phyloP scores from a whole-genome alignment of 2,888 invertebrate genomes.

The Cybosia mesomella region DNA sequence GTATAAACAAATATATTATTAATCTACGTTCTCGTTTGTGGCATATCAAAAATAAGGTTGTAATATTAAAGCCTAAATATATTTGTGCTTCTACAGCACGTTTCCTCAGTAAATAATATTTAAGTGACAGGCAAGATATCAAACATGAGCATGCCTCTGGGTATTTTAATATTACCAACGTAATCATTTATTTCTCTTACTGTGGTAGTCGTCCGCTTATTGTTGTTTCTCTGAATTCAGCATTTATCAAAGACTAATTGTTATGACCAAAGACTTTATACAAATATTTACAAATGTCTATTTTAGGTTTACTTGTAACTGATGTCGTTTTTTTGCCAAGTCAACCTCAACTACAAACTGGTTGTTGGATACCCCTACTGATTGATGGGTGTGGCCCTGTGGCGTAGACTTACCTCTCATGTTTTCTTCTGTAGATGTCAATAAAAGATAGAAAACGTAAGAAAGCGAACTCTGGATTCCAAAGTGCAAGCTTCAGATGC shows the following conservation, averaged over 20 bases:
- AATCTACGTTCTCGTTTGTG: not conserved
- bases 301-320: too few relatives aligned
- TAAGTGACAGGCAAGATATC: conserved; percentile 10
- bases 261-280: not conserved
- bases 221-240: not conserved
- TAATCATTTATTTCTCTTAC: conserved; percentile 3
- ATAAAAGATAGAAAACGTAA: too few relatives aligned
- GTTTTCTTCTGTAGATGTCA: too few relatives aligned
- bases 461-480: too few relatives aligned
- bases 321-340: too few relatives aligned
- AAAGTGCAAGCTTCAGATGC: too few relatives aligned
- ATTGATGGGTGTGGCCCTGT: too few relatives aligned
- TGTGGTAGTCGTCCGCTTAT: not conserved
- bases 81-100: not conserved
- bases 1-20: not conserved
- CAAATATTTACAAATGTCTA: not conserved
- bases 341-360: too few relatives aligned
- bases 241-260: not conserved
- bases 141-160: conserved; percentile 8
- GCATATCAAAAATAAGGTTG: not conserved
- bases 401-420: too few relatives aligned
- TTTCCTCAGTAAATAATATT: conserved; percentile 4
- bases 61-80: not conserved
- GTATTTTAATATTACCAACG: not conserved
- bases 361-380: too few relatives aligned